Base-by-base conservation (phyloP, 2,888 invertebrate genomes). In the Chymomyza caudatula region DNA sequence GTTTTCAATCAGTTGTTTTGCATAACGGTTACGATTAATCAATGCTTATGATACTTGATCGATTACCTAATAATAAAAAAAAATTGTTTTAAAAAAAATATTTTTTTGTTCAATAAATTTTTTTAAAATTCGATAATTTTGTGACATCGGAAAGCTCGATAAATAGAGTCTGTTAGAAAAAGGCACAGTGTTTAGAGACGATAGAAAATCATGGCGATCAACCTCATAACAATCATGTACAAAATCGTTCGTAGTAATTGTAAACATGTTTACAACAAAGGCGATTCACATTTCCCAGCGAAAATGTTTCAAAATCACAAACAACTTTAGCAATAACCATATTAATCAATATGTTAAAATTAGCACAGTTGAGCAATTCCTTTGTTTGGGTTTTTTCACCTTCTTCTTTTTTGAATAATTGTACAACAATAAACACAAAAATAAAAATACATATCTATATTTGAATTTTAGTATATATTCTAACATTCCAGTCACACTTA, bases 261-360 rank as follows among this genome's bases (percentile, higher is more conserved):
- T 37, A 17, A 44, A 15, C 44, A n/a, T 17, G 17, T 44, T 13
- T 44, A 5, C n/a, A 47, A 47, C 47, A 19, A 19, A 6, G 13
- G 47, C n/a, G 15, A 17, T 17, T 15, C 47, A 47, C 29, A 37
- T 37, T 37, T 11, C 29, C 11, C 29, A 11, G 29, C 29, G 29
- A 37, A 47, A 17, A 47, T 13, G 3, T 8, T 47, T 19, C 15
- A 17, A 19, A 19, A 19, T 19, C 47, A 47, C 15, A 47, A 47
- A 47, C 47, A 47, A 47, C 15, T 47, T 47, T 13, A 8, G 19
- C 47, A 17, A 47, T 17, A 47, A 15, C 29, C 23, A 56, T 42
- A 66, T 73, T 76, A 74, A 76, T 76, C 74, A 74, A 62, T 75
- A 64, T 69, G 62, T 83, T 80, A 79, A 77, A 83, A 83, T 85